Evolutionary conservation across 1,140 invertebrate genomes (phyloP).

Genomic region (Pogonognathellus flavescens): DNA sequence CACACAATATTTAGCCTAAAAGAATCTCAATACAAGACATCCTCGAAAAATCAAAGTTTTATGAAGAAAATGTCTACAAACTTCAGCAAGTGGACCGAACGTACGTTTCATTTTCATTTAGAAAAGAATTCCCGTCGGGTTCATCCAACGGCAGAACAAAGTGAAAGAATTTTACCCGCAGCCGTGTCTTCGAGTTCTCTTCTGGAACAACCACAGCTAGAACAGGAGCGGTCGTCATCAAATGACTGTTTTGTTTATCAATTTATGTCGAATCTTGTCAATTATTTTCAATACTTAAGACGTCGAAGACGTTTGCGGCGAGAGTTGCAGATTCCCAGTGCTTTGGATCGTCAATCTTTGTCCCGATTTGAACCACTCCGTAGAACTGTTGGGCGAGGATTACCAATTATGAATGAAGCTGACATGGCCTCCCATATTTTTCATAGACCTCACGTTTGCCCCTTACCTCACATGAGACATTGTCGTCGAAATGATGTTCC

Average conservation of each 20-base stretch:
- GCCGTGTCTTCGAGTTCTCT: neutral
- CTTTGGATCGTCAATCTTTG: neutral
- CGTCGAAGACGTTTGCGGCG: too few species aligned
- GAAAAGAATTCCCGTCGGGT: neutral
- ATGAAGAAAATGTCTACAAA: neutral
- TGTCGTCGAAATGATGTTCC: neutral
- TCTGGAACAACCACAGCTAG: too few species aligned
- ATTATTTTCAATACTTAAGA: too few species aligned
- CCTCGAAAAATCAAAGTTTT: neutral
- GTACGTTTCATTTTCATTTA: neutral
- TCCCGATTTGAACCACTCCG: neutral
- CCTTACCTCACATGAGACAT: conserved; percentile 9
- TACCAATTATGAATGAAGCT: conserved; percentile 18
- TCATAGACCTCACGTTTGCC: conserved; percentile 10
- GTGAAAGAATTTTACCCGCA: too few species aligned
- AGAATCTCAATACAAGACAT: neutral
- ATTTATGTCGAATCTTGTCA: too few species aligned
- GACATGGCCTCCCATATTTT: conserved; percentile 16
- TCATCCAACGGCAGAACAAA: neutral
- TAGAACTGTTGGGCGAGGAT: neutral
- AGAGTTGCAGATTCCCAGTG: neutral
- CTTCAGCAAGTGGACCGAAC: neutral
- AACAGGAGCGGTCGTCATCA: too few species aligned
- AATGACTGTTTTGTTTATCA: too few species aligned
- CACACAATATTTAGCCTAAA: conserved; percentile 12